Evolutionary conservation across 2,113 vertebrate species (phyloP).

Genomic region (Pao palembangensis): DNA sequence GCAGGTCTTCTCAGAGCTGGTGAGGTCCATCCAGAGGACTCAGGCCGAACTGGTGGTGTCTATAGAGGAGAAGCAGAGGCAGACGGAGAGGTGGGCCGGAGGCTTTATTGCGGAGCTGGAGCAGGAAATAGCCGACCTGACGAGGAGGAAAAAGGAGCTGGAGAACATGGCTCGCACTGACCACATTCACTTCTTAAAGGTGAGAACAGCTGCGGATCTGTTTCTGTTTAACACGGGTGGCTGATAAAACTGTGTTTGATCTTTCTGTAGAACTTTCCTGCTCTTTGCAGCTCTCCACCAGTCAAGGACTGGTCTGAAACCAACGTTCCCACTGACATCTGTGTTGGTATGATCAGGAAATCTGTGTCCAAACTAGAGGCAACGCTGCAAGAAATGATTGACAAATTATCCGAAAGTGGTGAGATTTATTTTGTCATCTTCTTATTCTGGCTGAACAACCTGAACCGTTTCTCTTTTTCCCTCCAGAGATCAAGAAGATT

Average conservation of each 20-base stretch:
- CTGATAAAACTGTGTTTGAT: background rate
- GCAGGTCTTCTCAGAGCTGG: constrained; percentile 69
- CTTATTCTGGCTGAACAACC: background rate
- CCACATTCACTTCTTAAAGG: constrained; percentile 78
- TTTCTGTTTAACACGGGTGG: background rate
- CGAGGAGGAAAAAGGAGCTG: constrained; percentile 63
- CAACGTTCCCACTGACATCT: constrained; percentile 64
- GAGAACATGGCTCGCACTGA: constrained; percentile 68
- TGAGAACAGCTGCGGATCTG: constrained; percentile 1
- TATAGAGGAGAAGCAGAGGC: constrained; percentile 72
- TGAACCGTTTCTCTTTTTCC: background rate
- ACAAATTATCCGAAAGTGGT: constrained; percentile 70
- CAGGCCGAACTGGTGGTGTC: constrained; percentile 68
- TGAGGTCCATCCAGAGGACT: constrained; percentile 65
- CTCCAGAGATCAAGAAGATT: constrained; percentile 72
- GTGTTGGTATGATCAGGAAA: constrained; percentile 70
- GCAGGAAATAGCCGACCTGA: constrained; percentile 65
- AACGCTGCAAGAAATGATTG: constrained; percentile 49
- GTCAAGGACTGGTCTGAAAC: constrained; percentile 74
- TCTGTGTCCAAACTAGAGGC: constrained; percentile 66
- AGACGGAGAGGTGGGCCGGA: constrained; percentile 59
- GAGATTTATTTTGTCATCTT: constrained; percentile 3
- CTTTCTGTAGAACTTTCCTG: constrained; percentile 68
- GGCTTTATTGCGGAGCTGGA: constrained; percentile 66
- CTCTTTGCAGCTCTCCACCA: constrained; percentile 58